Evolutionary conservation across 2,888 invertebrate species (phyloP), one percentile per base, ranked within the genome.

Genomic region (Anodontia alba): DNA sequence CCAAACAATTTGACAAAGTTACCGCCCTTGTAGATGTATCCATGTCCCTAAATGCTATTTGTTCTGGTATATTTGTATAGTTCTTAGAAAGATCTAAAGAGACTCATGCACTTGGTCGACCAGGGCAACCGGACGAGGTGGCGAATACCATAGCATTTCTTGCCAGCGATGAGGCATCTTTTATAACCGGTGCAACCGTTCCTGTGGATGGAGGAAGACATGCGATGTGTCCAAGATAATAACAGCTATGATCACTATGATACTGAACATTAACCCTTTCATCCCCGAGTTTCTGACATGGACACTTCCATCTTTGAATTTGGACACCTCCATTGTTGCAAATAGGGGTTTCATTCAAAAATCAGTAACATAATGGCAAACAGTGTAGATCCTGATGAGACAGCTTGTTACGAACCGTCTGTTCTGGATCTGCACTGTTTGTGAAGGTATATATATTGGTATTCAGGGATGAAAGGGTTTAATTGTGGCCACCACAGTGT

Each of bases 151-250:
- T 99, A 89, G 97, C 97, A 0, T 99, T 98, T 95, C 95, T 99
- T 78, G 99, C 99, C 0, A 97, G 98, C 84, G 97, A 97, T 75
- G 90, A 90, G 62, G 97, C 98, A 1, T 97, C 97, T 88, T 99
- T 98, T 93, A 97, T 98, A 5, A 99, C 99, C 12, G 99, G 98
- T 3, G 97, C 96, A 7, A 97, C 96, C 78, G 89, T 99, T 33
- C 97, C 98, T 0, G 97, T 99, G 0, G 99, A 99, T 94, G 99
- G 99, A 31, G 99, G 99, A 7, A 84, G 98, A 68, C 98, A 98
- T 94, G 97, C 97, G 8, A 97, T 98, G 97, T 98, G 98, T 91
- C 98, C 98, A 15, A 96, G 98, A 87, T 94, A 83, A 36, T 38
- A 49, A 36, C 0, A n/a, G n/a, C n/a, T n/a, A n/a, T n/a, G 23